Conservation (phyloP, 2,113 vertebrate genomes). For the Hemicordylus capensis region DNA sequence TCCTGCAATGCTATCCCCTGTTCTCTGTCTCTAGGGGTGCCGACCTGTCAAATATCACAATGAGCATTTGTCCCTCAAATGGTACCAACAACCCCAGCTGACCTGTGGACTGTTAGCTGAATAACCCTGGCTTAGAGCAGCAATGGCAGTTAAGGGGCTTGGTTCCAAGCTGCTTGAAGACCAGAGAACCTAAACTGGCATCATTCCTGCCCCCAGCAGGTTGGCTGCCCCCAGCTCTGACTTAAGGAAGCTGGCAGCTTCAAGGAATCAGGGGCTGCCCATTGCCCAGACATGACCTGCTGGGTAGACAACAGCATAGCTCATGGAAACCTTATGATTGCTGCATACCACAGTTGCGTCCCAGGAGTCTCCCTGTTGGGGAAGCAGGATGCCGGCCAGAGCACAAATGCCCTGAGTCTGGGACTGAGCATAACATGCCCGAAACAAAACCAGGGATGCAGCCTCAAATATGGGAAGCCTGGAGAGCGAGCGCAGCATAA, state of each 20-base stretch:
- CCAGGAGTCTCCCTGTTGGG: not conserved
- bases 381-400: not conserved
- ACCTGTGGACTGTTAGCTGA: too few species aligned
- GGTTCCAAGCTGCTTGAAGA: not conserved
- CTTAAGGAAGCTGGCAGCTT: too few species aligned
- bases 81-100: too few species aligned
- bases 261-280: not conserved
- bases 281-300: not conserved
- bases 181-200: not conserved
- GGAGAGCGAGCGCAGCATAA: not conserved
- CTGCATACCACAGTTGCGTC: fast-evolving
- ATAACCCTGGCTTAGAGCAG: not conserved
- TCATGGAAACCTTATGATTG: not conserved
- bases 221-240: not conserved
- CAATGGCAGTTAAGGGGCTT: too few species aligned
- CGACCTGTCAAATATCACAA: too few species aligned
- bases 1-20: too few species aligned
- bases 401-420: not conserved
- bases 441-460: not conserved
- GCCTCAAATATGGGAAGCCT: not conserved
- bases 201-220: not conserved
- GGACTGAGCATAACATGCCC: not conserved
- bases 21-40: too few species aligned
- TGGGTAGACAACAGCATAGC: not conserved
- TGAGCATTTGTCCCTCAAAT: too few species aligned